Base-by-base conservation (phyloP, 2,113 vertebrate genomes). In the Tachuris rubrigastra region DNA sequence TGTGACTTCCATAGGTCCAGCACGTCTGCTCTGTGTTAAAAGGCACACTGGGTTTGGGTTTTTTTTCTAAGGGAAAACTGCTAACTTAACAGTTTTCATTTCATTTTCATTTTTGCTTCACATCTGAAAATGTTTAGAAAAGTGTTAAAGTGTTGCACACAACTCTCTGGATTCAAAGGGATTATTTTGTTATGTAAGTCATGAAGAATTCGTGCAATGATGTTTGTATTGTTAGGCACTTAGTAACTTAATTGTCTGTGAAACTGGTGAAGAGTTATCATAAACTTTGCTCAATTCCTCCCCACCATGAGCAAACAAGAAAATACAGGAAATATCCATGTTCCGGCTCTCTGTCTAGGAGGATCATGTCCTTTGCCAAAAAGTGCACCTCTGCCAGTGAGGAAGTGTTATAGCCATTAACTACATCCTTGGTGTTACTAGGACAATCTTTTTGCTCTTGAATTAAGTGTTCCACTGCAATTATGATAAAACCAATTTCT, bases 91-190 rank as follows among this genome's bases (percentile, higher is more conserved):
- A 4, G 2, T 21, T 66, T n/a, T 52, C 25, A 28, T 49, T 68
- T 14, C 3, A 1, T 16, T 10, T 6, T 58, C 47, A 10, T 30
- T 35, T 78, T 0, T 1, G 12, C 35, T 13, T 65, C 5, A 2
- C 19, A 65, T 42, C 17, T 25, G 2, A 37, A 42, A 77, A 19
- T 2, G 13, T 23, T 89, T 46, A 41, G 47, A 65, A 85, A 39
- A 3, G 18, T 7, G 24, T 52, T 79, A 85, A 39, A 3, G 18
- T 7, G 24, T 52, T 79, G 21, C 53, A 44, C 30, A 65, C 73
- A 87, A 24, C 20, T 27, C n/a, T 23, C 1, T 55, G 31, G 9
- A n/a, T 35, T 74, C 31, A 15, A 59, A 85, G 47, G 27, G 16
- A 16, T 3, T 10, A 6, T 47, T 74, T 84, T 73, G 7, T 41